Conservation (phyloP, 2,797 vertebrate genomes). For the Paratrypauchen microcephalus region DNA sequence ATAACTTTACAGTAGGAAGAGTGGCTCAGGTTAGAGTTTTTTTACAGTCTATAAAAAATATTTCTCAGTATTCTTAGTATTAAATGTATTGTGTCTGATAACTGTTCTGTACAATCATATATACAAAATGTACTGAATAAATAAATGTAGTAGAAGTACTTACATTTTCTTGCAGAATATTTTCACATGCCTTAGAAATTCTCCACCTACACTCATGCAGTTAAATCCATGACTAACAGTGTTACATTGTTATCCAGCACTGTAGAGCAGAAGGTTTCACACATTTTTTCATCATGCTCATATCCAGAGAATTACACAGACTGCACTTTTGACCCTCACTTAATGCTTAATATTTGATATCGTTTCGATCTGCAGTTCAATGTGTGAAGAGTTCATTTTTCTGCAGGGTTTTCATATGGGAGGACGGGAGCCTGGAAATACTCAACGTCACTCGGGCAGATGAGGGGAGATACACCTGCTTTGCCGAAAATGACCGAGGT, state of each 20-base stretch:
- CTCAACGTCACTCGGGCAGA: slow-evolving; percentile 86
- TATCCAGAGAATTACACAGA: slow-evolving; percentile 9
- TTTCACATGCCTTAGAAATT: not conserved
- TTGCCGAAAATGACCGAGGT: slow-evolving; percentile 91
- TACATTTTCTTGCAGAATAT: not conserved
- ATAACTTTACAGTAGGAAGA: not conserved
- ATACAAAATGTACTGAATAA: not conserved
- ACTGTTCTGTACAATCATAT: not conserved
- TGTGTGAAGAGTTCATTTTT: slow-evolving; percentile 23
- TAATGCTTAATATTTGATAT: slow-evolving; percentile 39
- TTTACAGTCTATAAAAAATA: not conserved
- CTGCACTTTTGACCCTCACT: slow-evolving; percentile 48
- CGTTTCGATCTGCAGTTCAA: slow-evolving; percentile 3
- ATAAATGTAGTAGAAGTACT: not conserved
- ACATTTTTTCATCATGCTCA: slow-evolving; percentile 35
- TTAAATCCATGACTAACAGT: slow-evolving; percentile 15
- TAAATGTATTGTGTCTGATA: not conserved
- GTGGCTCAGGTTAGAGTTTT: not conserved
- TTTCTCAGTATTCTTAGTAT: too few species aligned
- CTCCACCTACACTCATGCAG: not conserved
- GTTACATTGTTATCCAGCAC: slow-evolving; percentile 2
- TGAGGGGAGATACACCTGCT: slow-evolving; percentile 92
- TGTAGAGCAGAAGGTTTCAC: slow-evolving; percentile 4
- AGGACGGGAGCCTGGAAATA: slow-evolving; percentile 94
- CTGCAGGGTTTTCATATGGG: slow-evolving; percentile 87